Percentiles rank a stretch among this genome's conserved stretches.
phyloP scores from a whole-genome alignment of 2,113 vertebrate species.

The Syngnathoides biaculeatus region DNA sequence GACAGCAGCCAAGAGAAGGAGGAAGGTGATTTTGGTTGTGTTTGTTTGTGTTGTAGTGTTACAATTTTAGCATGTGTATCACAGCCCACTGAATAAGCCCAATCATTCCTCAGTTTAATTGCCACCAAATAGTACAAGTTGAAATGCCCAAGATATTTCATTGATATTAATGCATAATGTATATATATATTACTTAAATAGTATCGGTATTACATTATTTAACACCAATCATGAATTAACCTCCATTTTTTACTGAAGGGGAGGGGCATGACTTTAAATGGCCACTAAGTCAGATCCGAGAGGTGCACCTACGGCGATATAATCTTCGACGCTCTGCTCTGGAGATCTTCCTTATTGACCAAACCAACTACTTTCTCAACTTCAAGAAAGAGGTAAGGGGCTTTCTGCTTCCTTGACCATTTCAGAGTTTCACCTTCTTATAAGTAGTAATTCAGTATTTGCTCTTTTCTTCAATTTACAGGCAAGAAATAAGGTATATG shows the following conservation, averaged over 20 bases:
- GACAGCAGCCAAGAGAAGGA: conserved; percentile 91
- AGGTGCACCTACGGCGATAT: conserved; percentile 91
- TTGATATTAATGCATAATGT: not conserved
- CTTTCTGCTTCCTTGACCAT: not conserved
- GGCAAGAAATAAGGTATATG: conserved; percentile 93
- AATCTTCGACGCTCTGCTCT: conserved; percentile 93
- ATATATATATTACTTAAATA: no score
- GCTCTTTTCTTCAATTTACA: conserved; percentile 48
- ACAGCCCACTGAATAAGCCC: not conserved
- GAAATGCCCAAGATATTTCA: not conserved
- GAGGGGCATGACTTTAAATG: conserved; percentile 96
- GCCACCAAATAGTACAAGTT: no score
- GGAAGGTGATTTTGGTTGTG: conserved; percentile 76
- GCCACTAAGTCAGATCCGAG: conserved; percentile 90
- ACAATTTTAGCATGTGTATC: not conserved
- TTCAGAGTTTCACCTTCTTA: not conserved
- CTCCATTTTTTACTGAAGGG: conserved; percentile 64
- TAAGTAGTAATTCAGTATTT: not conserved
- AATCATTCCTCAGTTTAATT: not conserved
- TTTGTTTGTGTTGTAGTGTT: not conserved
- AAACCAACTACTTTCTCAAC: conserved; percentile 97
- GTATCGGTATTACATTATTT: not conserved
- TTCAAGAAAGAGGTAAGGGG: conserved; percentile 89
- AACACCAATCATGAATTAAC: not conserved
- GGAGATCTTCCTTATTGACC: conserved; percentile 96